Conservation (phyloP, 2,113 vertebrate species). For the Bubo bubo region DNA sequence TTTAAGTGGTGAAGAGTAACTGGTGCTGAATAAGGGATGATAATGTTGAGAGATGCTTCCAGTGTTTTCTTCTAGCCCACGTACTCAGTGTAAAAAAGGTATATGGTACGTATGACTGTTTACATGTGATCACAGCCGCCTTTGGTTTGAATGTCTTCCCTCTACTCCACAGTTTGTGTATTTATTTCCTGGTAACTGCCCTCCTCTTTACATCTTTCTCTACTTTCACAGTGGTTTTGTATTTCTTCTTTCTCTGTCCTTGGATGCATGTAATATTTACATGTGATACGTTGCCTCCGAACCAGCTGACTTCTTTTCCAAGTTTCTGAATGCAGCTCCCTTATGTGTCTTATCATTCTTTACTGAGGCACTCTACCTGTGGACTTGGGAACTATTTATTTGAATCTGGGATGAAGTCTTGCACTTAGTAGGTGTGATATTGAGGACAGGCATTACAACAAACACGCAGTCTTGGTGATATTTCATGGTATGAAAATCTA, state of each 20-base stretch:
- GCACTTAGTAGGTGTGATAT: background rate
- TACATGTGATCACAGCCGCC: background rate
- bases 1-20: background rate
- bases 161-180: background rate
- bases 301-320: background rate
- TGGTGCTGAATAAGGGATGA: background rate
- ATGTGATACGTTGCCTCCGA: accelerated
- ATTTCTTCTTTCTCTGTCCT: background rate
- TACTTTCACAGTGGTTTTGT: background rate
- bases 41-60: background rate
- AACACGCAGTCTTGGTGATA: accelerated
- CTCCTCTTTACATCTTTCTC: background rate
- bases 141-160: background rate
- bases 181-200: background rate
- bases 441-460: background rate
- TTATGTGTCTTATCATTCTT: background rate
- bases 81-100: background rate
- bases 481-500: background rate
- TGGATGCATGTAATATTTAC: background rate
- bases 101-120: background rate
- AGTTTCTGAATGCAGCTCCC: background rate
- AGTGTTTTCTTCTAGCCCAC: background rate
- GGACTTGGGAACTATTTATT: background rate
- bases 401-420: background rate
- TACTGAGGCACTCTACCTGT: background rate